Evolutionary conservation across 2,797 vertebrate species (phyloP), one percentile per base, ranked within the genome.

Genomic region (Hybognathus amarus): DNA sequence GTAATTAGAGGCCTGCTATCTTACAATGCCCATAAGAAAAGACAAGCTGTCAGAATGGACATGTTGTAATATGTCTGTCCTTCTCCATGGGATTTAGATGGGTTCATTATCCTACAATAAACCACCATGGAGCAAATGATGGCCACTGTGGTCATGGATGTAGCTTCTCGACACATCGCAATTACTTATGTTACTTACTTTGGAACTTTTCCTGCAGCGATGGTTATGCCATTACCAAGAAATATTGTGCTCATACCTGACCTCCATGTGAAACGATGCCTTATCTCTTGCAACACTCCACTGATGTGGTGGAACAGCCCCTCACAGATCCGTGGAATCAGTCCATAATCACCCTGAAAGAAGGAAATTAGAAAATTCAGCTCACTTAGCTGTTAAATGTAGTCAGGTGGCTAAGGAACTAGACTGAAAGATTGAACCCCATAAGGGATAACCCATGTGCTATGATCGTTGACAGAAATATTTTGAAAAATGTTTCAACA

Each of bases 301-400:
- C 92, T 92, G 88, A 98, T 96, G 24, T 92, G 95, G 83, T 95
- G 96, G 92, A 98, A 98, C 85, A 99, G 89, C 22, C 97, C 96
- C 93, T 98, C 97, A 87, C 97, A 99, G 90, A 99, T 96, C 86
- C 97, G 94, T 54, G 97, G 97, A 90, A 97, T 98, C 91, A 99
- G 93, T 64, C 97, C 97, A 12, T 92, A 94, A 50, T 99, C 97
- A 0, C 95, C 96, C 97, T 99, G 87, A 69, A 89, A 90, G 9
- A 82, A 83, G 27, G 11, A 91, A 68, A 33, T 59, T 4, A n/a
- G 27, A 71, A 69, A 20, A 45, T 30, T 2, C 56, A 63, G 71
- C 64, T 66, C 33, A 36, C 18, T 20, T 36, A 66, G 12, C 54
- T 36, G 33, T 24, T 75, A 75, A 33, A 38, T 75, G 50, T 38